Percentiles rank a stretch among this genome's conserved stretches.
These are phyloP conservation scores for Anguilla marmorata DNA, from an alignment of 2,797 vertebrate species.

Conservation along the genomic window DNA sequence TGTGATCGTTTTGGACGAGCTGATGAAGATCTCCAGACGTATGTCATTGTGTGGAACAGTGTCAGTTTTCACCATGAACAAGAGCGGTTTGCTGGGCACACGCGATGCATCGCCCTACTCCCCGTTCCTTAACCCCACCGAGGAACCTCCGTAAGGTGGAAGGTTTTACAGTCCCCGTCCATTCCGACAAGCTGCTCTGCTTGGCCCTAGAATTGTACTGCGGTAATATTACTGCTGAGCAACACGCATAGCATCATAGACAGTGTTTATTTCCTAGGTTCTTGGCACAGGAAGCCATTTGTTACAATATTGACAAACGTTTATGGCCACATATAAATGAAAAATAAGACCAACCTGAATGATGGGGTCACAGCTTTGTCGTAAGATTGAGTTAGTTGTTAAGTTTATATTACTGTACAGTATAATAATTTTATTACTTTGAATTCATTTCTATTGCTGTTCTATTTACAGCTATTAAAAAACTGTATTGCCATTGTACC, in stretches of 20 bases:
- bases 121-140: neutral
- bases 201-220: neutral
- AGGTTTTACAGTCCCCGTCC: neutral
- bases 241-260: neutral
- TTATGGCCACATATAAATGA: neutral
- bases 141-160: too few relatives aligned
- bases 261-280: neutral
- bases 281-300: neutral
- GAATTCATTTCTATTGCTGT: neutral
- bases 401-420: neutral
- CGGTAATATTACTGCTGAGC: neutral
- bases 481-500: neutral
- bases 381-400: neutral
- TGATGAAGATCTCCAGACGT: neutral
- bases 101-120: neutral
- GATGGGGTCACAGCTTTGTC: neutral
- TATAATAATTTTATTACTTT: neutral
- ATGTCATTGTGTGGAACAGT: neutral
- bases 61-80: neutral
- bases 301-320: neutral
- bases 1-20: neutral
- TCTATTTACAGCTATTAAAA: neutral
- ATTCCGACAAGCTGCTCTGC: neutral
- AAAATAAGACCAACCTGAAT: neutral
- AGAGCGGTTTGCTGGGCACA: neutral